Evolutionary conservation across 1,140 invertebrate genomes (phyloP), one percentile per base, ranked within the genome.

Genomic region (Anoplolepis gracilipes): DNA sequence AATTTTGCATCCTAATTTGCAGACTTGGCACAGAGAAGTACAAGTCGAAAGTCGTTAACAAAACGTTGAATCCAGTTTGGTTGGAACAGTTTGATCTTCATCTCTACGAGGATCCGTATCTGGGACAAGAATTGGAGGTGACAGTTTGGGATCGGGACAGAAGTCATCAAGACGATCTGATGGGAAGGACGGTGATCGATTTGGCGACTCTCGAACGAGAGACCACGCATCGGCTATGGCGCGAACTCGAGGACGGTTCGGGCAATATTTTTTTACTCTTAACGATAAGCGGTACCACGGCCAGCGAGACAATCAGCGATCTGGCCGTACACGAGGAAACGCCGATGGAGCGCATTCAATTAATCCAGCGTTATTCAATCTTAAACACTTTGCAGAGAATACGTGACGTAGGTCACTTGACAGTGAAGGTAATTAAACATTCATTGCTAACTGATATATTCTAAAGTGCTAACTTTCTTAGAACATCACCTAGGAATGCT

Each of bases 41-140:
- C 95, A 99, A 99, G 95, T 99, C 98, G 93, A 99, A 99, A 95
- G 98, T 98, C 82, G 96, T 97, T 36, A 97, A 97, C 95, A 97
- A 98, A 92, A 97, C 97, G 0, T 93, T 98, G 49, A 97, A 97
- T 94, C 98, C 98, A 16, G 96, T 97, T 87, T 99, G 99, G 99
- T 92, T 99, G 92, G 99, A 99, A 92, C 99, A 99, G 94, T 99
- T 99, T 93, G 99, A 99, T 94, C 96, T 99, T 10, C 98, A 99
- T 93, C 96, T 99, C 8, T 99, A 98, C 93, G 98, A 99, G 90
- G 98, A 99, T 87, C 97, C 97, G 70, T 96, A 96, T 73, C 94
- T 97, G 84, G 96, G 97, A 62, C 98, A 98, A 93, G 96, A 98
- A 65, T 94, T 99, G 46, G 98, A 99, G 94, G 97, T 99, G 7